Base-by-base conservation (phyloP, 2,797 vertebrate species). In the Pempheris klunzingeri region DNA sequence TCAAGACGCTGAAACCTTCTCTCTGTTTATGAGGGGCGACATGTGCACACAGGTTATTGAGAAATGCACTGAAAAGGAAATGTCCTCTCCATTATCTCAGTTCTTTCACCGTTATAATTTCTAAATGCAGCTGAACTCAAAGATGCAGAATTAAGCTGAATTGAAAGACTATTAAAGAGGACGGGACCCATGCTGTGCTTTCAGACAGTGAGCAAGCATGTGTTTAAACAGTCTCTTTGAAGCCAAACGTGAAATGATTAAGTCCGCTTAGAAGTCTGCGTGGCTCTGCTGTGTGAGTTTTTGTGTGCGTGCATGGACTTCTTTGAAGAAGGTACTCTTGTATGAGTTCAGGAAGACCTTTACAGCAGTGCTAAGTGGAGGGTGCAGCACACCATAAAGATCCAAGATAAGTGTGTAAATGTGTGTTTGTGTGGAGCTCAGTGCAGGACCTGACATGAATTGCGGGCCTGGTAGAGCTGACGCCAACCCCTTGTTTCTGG, bases 321-420 rank as follows among this genome's bases (percentile, higher is more conserved):
- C 91, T 94, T 94, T 94, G 93, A 93, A 93, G 92, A 90, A 63
- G 83, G 64, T 36, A 57, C 87, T 88, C 81, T 74, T 41, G 63
- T 84, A 86, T 64, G 78, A 85, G 81, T 84, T 78, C 86, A 88
- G 86, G 92, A 94, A 95, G 92, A 93, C 90, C 89, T 95, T 95
- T 94, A 94, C 92, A 90, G 88, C 89, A 86, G 85, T 46, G 65
- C 87, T 95, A 95, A 95, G 95, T 95, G 94, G 79, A 92, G 93
- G 95, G 95, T 94, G 92, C 93, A 94, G 93, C 87, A 87, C 87
- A 75, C 93, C 92, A 93, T 95, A 95, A 96, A 96, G 94, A 95
- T 94, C 88, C 82, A 80, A 92, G 90, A 92, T 92, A 93, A 94
- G 83, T 90, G 87, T 86, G 87, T 74, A 55, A 59, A 58, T 58